Evolutionary conservation across 2,797 vertebrate species (phyloP), one percentile per base, ranked within the genome.

Genomic region (Cryptoprocta ferox): DNA sequence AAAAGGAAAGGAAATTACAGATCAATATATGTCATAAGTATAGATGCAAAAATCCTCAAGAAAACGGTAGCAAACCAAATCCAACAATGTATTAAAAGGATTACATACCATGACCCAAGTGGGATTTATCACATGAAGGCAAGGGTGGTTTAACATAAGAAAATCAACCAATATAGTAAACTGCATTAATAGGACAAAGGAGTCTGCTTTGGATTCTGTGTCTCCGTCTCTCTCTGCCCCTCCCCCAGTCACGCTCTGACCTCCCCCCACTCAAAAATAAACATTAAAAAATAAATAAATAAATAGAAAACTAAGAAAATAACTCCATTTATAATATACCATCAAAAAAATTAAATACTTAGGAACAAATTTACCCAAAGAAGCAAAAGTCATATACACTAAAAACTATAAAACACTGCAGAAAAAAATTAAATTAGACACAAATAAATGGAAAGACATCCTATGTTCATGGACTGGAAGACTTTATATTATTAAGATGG

Each of bases 11-110:
- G 45, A 82, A 82, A 68, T 81, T 45, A 78, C 7, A 89, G 21
- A 76, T 26, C 59, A 80, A 59, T 42, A 53, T 53, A 50, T n/a
- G 59, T 91, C 39, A 87, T 48, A n/a, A 96, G 73, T 37, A 82
- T 0, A 90, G 42, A 81, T 63, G 6, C 24, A 93, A 92, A 79
- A 93, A 88, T 32, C 32, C 59, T 81, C 56, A 89, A 89, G 30
- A 85, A 85, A 89, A 81, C 35, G 66, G 59, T 15, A 92, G 37
- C 53, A 92, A 89, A 95, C 19, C 39, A 78, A 92, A 94, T 71
- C 53, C 48, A 96, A 76, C 48, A 81, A 68, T 15, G 50, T 81
- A 73, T 50, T 88, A 83, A 91, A 95, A 92, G 59, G 18, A 75
- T 71, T 79, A 93, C 16, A 93, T 13, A 42, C 13, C 21, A 91